Evolutionary conservation across 2,888 invertebrate species (phyloP).

Genomic region (Pimpla rufipes): DNA sequence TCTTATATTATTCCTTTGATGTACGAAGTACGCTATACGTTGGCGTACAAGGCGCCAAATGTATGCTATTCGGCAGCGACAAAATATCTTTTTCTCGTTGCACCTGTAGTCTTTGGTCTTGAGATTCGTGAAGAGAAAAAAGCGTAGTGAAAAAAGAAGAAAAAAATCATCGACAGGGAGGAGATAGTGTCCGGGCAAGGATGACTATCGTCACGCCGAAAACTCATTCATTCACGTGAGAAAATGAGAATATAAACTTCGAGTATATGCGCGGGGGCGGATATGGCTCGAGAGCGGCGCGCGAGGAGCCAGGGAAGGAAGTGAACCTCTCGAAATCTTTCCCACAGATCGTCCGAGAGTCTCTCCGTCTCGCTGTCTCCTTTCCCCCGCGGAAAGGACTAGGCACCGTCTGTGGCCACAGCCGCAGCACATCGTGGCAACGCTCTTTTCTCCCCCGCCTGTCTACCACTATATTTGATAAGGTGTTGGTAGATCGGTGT

Average conservation of each 20-base stretch:
- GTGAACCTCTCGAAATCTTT: conserved; percentile 69
- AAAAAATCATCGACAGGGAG: not conserved
- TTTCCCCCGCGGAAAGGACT: conserved; percentile 43
- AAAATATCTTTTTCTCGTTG: too few species aligned
- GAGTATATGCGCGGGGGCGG: conserved; percentile 60
- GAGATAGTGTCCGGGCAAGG: conserved; percentile 10
- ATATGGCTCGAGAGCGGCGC: conserved; percentile 59
- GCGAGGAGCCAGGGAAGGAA: conserved; percentile 53
- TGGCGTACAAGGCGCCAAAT: too few species aligned
- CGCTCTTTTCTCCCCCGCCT: conserved; percentile 50
- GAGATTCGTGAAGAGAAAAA: not conserved
- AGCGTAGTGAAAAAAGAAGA: not conserved
- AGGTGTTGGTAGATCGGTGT: conserved; percentile 72
- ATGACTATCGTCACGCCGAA: conserved; percentile 54
- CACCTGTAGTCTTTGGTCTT: not conserved
- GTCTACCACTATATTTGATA: conserved; percentile 77
- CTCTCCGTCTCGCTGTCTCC: conserved; percentile 38
- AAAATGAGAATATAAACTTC: conserved; percentile 61
- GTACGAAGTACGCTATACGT: too few species aligned
- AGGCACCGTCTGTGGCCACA: conserved; percentile 60
- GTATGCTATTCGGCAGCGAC: too few species aligned
- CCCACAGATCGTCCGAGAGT: conserved; percentile 68
- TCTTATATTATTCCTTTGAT: too few species aligned
- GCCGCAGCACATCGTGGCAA: conserved; percentile 55
- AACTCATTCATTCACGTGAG: conserved; percentile 64